Conservation (phyloP, 2,113 vertebrate genomes). For the Pipa parva region DNA sequence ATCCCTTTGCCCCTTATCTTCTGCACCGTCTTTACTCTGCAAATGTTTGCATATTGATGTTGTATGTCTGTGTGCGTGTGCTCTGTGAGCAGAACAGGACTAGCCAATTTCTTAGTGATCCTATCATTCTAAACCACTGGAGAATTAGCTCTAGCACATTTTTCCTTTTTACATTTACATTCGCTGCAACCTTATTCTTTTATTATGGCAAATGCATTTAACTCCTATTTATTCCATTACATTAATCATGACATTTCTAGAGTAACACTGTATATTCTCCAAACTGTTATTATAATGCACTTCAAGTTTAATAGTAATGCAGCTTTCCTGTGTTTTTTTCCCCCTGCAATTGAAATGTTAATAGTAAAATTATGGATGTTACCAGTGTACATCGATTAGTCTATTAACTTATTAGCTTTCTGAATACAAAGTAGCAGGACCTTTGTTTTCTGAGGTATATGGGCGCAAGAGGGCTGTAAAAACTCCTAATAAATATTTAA, state of each 20-base stretch:
- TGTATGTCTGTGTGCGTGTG: conserved; percentile 22
- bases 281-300: conserved; percentile 16
- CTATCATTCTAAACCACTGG: conserved; percentile 20
- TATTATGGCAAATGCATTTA: conserved; percentile 7
- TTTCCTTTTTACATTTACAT: neutral
- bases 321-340: neutral
- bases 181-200: neutral
- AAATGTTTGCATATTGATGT: conserved; percentile 34
- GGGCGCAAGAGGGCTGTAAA: neutral
- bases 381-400: neutral
- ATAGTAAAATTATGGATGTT: conserved; percentile 8
- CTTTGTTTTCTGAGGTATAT: neutral
- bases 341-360: neutral
- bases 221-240: conserved; percentile 6
- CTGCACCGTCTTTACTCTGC: conserved; percentile 16
- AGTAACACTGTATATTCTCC: conserved; percentile 1
- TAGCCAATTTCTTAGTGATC: conserved; percentile 30
- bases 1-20: conserved; percentile 3
- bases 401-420: conserved; percentile 17
- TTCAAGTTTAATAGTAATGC: neutral
- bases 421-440: conserved; percentile 1
- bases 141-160: conserved; percentile 3
- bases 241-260: neutral
- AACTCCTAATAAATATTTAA: neutral
- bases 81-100: conserved; percentile 23